Percentiles rank a stretch among this genome's conserved stretches.
Evolutionary conservation across 1,140 invertebrate species (phyloP).

Genomic region (Drosophila subpulchrella): DNA sequence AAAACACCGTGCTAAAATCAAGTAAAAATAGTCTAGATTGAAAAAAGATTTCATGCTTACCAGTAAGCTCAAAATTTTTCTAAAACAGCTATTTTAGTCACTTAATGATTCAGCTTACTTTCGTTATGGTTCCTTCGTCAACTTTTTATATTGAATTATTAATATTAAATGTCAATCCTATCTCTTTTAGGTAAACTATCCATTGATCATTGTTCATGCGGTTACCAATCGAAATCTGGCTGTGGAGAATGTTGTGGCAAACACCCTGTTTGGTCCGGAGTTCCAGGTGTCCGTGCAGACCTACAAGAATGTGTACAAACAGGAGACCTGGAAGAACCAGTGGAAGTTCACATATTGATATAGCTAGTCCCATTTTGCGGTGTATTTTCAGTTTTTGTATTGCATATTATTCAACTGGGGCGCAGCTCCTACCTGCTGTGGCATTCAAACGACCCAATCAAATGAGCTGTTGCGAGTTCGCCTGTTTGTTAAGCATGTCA

Average conservation of each 20-base stretch:
- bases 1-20: no score
- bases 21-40: no score
- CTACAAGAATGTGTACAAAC: conserved; percentile 53
- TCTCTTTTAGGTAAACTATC: conserved; percentile 34
- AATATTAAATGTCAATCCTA: not conserved
- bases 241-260: conserved; percentile 44
- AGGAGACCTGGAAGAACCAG: conserved; percentile 51
- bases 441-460: conserved; percentile 63
- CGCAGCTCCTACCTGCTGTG: conserved; percentile 33
- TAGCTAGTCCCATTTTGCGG: not conserved
- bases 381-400: not conserved
- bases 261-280: conserved; percentile 63
- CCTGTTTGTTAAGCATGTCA: conserved; percentile 68
- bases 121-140: no score
- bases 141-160: no score
- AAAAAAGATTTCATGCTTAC: no score
- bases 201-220: conserved; percentile 54
- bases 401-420: conserved; percentile 4
- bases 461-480: conserved; percentile 68
- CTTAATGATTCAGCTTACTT: no score
- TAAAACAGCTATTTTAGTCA: no score
- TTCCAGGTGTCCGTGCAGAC: conserved; percentile 61
- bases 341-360: conserved; percentile 41
- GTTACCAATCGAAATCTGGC: conserved; percentile 63
- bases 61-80: no score